Base-by-base conservation (phyloP, 2,797 vertebrate genomes). In the Spea hammondii region DNA sequence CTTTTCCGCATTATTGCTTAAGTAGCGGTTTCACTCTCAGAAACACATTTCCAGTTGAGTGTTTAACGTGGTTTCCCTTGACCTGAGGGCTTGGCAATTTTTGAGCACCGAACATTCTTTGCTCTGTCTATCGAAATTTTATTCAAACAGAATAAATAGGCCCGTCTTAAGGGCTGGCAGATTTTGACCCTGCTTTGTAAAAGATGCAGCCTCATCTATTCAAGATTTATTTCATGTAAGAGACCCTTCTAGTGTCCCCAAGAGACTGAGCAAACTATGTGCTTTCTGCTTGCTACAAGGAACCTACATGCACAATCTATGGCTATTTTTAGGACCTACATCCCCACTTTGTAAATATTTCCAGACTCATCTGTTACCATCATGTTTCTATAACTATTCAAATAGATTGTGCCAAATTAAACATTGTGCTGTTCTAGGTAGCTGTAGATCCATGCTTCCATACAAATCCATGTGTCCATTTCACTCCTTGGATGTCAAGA, bases 1-100 rank as follows among this genome's bases (percentile, higher is more conserved):
- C 93, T 94, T 91, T 86, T 89, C 88, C 87, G 88, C 93, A 92
- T 94, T 95, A 94, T 92, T 94, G 92, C 93, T 94, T 94, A 95
- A 95, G 93, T 94, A 92, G 93, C 94, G 91, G 85, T 96, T 97
- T 95, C 92, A 92, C 91, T 91, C 89, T 87, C 83, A 83, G 89
- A 91, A 93, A 93, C 93, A 90, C 91, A 93, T 96, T 95, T 96
- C 94, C 90, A 89, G 83, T 86, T 71, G 86, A 88, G 86, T 86
- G 86, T 83, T 90, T 90, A 87, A 88, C 84, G 77, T 78, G 83
- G 79, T 91, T 92, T 90, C 93, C 95, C 96, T 97, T 95, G 96
- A 94, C 94, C 91, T 85, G 85, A 88, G 91, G 92, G 90, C 91
- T 89, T 89, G 83, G 89, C 92, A 91, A 85, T 93, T 93, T 92